Percentiles rank a stretch among this genome's conserved stretches.
Evolutionary conservation across 2,888 invertebrate genomes (phyloP).

Genomic region (Marasmarcha lunaedactyla): DNA sequence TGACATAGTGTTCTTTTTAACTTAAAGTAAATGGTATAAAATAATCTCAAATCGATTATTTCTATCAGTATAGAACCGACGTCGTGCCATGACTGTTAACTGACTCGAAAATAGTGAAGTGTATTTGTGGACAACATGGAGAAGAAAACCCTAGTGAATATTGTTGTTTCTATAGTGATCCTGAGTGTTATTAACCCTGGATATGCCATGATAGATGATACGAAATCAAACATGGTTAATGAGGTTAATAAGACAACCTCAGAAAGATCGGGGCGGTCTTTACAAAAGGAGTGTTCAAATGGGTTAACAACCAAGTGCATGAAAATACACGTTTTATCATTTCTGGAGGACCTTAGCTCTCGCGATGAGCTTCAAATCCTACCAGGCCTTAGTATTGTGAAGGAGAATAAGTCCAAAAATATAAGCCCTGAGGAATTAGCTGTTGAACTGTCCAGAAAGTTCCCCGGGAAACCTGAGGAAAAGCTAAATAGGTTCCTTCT

Average conservation of each 20-base stretch:
- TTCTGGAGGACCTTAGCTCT: conserved; percentile 80
- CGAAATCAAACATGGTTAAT: conserved; percentile 26
- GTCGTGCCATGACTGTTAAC: conserved; percentile 18
- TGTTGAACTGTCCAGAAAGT: conserved; percentile 78
- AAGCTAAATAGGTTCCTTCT: conserved; percentile 80
- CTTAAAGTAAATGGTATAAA: conserved; percentile 41
- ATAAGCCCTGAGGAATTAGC: conserved; percentile 73
- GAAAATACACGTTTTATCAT: conserved; percentile 81
- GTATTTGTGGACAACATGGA: conserved; percentile 37
- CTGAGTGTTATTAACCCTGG: conserved; percentile 26
- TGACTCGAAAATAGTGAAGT: conserved; percentile 20
- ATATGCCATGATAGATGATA: conserved; percentile 37
- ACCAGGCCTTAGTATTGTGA: conserved; percentile 82
- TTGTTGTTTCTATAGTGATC: conserved; percentile 26
- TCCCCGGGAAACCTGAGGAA: conserved; percentile 82
- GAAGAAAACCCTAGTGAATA: conserved; percentile 27
- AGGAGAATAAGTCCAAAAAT: conserved; percentile 63
- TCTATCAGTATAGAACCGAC: conserved; percentile 37
- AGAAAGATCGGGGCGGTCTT: conserved; percentile 39
- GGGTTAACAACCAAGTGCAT: conserved; percentile 77
- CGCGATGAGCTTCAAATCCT: conserved; percentile 76
- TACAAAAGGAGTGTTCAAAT: conserved; percentile 52
- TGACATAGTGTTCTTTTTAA: conserved; percentile 31
- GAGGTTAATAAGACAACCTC: conserved; percentile 19
- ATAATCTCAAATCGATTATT: conserved; percentile 30